Base-by-base conservation (phyloP, 92 coral and sea anemone species). In the Hydrozoanthus gracilis region DNA sequence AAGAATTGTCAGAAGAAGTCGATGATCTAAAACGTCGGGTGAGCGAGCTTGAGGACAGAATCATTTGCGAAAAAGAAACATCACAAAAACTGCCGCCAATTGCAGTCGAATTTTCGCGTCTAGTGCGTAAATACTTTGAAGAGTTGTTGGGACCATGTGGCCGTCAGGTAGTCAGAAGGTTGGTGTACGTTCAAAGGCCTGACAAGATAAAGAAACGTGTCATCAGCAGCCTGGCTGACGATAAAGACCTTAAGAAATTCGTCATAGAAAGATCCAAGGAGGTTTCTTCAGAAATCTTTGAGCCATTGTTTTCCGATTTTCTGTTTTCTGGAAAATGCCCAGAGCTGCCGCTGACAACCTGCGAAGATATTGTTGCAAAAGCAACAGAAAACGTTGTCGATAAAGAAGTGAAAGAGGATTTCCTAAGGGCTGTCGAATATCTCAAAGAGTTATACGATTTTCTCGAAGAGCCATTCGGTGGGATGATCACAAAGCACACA, bases 291-390 rank as follows among this genome's bases (percentile, higher is more conserved):
- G 68, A 62, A 62, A 62, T 62, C 5, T 62, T 62, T 12, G 13
- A 62, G 20, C 68, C 68, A 62, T 62, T 18, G 68, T 62, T 62
- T 62, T 62, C 68, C 68, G 68, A 62, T 2, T 62, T 62, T 27
- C 68, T 62, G 8, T 17, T 6, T 27, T 62, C 68, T 62, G 20
- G 18, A 4, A 8, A 27, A 15, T 62, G 68, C 13, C 68, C 68
- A 27, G 18, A 62, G 18, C 68, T 62, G 4, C 68, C 39, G 39
- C 39, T 27, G 39, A 27, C 39, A 2, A 0, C 39, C 39, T 27
- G 2, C 39, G 39, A 27, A 27, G 39, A 27, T 2, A 2, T 27
- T 0, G 39, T 27, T 2, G 39, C 1, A 27, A 27, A 27, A 27
- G 2, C 2, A 27, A 27, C n/a, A n/a, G n/a, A n/a, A n/a, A n/a